A percentile compares a stretch with the other conserved stretches of the same genome.
phyloP scores from a whole-genome alignment of 2,888 invertebrate species.

The Xylota segnis region DNA sequence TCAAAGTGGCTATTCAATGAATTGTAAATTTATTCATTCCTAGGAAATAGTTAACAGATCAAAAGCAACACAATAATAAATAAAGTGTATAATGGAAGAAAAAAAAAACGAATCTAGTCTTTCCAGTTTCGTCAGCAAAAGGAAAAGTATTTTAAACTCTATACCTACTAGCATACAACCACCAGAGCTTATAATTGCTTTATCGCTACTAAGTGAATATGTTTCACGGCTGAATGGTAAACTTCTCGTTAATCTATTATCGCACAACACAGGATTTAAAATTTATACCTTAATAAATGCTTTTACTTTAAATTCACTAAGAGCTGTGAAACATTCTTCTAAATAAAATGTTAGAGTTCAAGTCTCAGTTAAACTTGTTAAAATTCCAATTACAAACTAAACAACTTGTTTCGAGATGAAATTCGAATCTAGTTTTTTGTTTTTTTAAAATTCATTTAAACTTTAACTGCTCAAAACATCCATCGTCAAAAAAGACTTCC shows the following conservation, averaged over 20 bases:
- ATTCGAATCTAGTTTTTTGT: not conserved
- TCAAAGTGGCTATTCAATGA: conserved; percentile 28
- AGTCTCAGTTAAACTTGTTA: conserved; percentile 1
- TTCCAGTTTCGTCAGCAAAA: conserved; percentile 60
- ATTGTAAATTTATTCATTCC: conserved; percentile 47
- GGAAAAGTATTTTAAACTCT: conserved; percentile 9
- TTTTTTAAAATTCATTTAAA: not conserved
- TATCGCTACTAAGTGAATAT: conserved; percentile 26
- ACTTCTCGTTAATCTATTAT: conserved; percentile 25
- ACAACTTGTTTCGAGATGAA: not conserved
- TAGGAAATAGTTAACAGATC: conserved; percentile 43
- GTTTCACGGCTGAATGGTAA: conserved; percentile 2
- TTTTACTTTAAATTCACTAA: not conserved
- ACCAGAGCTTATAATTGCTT: conserved; percentile 23
- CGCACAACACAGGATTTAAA: not conserved
- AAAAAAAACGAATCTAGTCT: conserved; percentile 43
- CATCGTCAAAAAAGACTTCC: not conserved
- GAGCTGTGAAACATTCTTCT: not conserved
- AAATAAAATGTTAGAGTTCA: conserved; percentile 43
- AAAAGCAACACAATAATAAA: conserved; percentile 42
- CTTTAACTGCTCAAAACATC: not conserved
- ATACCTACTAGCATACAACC: conserved; percentile 40
- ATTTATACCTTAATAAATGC: not conserved
- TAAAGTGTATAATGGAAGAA: conserved; percentile 22
- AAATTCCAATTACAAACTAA: not conserved